A percentile compares a stretch with the other conserved stretches of the same genome.
phyloP scores from a whole-genome alignment of 2,888 invertebrate genomes.

The Dioctria linearis region DNA sequence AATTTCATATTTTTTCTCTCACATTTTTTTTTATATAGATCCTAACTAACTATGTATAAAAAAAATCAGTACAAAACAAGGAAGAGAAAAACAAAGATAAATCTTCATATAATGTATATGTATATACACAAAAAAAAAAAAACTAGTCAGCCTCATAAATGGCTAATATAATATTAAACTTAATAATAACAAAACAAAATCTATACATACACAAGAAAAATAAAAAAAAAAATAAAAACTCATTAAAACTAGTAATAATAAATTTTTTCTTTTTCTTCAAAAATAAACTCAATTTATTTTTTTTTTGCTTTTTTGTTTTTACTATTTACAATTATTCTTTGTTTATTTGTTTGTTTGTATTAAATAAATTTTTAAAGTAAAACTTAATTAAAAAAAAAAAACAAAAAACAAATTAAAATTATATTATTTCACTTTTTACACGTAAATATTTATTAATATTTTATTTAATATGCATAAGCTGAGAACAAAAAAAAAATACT shows the following conservation, averaged over 20 bases:
- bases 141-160: slow-evolving; percentile 32
- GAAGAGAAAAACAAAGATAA: neutral
- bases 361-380: slow-evolving; percentile 36
- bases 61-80: slow-evolving; percentile 44
- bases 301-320: slow-evolving; percentile 3
- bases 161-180: slow-evolving; percentile 14
- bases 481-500: slow-evolving; percentile 30
- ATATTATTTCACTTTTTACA: neutral
- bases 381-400: slow-evolving; percentile 34
- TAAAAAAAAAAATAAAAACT: neutral
- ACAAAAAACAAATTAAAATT: neutral
- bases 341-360: slow-evolving; percentile 12
- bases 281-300: slow-evolving; percentile 46
- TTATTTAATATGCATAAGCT: slow-evolving; percentile 30
- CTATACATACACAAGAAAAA: too few relatives aligned
- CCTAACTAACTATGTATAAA: neutral
- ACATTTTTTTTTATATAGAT: neutral
- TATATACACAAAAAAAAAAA: neutral
- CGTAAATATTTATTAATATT: neutral
- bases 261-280: slow-evolving; percentile 1
- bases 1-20: slow-evolving; percentile 38
- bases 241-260: slow-evolving; percentile 5
- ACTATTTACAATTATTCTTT: slow-evolving; percentile 28
- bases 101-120: neutral
- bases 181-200: neutral